Evolutionary conservation across 2,797 vertebrate species (phyloP), one percentile per base, ranked within the genome.

Genomic region (Eospalax fontanierii): DNA sequence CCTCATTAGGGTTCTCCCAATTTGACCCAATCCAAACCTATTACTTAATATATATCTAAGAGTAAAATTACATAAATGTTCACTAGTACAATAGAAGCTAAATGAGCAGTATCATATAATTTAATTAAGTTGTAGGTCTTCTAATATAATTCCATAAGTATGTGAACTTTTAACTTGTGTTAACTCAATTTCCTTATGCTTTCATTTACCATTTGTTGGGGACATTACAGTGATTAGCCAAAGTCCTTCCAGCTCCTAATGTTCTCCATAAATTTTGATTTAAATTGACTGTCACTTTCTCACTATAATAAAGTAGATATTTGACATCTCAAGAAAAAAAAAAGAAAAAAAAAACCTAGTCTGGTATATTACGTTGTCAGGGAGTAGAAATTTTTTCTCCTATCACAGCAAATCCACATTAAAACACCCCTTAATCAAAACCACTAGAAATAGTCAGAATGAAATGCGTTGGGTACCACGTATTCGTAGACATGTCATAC

Each of bases 181-280:
- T 98, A 99, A 98, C 98, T 99, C 98, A 99, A 99, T 99, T 99
- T 99, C 98, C 98, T 99, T 98, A 97, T 98, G 98, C 98, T 98
- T 99, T 98, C 98, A 99, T 98, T 99, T 98, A 98, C 97, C 98
- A 99, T 99, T 99, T 98, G 98, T 98, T 98, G 98, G 98, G 97
- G 98, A 98, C 98, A 98, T 98, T 98, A 98, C 83, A 97, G 97
- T 98, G 98, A 99, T 99, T 98, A 98, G 98, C 97, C 98, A 97
- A 98, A 98, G 98, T 98, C 97, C 97, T 99, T 99, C 98, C 98
- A 99, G 98, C 97, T 98, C 97, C 97, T 99, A 98, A 99, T 98
- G 98, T 98, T 98, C 98, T 97, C 97, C 98, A 98, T 99, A 98
- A 99, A 99, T 99, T 98, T 98, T 98, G 97, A 96, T 98, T 98